phyloP scores from a whole-genome alignment of 2,888 invertebrate species.

The Spicauda simplicius region DNA sequence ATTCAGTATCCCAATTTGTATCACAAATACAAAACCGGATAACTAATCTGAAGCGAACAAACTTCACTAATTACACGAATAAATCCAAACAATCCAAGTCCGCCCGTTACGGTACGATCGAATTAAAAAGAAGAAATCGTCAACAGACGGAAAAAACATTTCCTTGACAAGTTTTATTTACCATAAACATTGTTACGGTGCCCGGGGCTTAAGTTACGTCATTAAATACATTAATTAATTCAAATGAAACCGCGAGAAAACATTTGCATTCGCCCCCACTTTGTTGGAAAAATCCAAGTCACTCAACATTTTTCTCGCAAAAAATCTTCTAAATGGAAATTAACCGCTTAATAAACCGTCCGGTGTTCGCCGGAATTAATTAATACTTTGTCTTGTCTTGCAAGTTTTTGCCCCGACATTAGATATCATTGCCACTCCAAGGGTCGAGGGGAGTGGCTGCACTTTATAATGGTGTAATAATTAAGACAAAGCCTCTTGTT shows the following conservation, averaged over 20 bases:
- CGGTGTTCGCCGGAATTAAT: conserved; percentile 75
- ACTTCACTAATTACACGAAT: conserved; percentile 84
- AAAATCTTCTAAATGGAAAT: conserved; percentile 76
- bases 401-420: conserved; percentile 72
- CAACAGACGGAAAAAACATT: conserved; percentile 77
- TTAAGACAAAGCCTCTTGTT: conserved; percentile 80
- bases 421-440: conserved; percentile 62
- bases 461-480: conserved; percentile 79
- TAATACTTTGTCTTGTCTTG: conserved; percentile 70
- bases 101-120: conserved; percentile 68
- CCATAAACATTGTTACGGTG: conserved; percentile 80
- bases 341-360: conserved; percentile 76
- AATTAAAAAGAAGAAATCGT: conserved; percentile 73
- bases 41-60: conserved; percentile 77
- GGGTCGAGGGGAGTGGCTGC: conserved; percentile 58
- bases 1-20: conserved; percentile 72
- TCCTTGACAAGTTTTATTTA: conserved; percentile 83
- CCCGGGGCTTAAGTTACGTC: conserved; percentile 75
- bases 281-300: conserved; percentile 67
- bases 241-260: conserved; percentile 82
- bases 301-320: conserved; percentile 60
- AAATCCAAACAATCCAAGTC: conserved; percentile 79
- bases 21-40: conserved; percentile 71
- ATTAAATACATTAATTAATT: conserved; percentile 84
- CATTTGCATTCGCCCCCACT: conserved; percentile 74